Conservation (phyloP, 2,113 vertebrate genomes). For the Prolemur simus region DNA sequence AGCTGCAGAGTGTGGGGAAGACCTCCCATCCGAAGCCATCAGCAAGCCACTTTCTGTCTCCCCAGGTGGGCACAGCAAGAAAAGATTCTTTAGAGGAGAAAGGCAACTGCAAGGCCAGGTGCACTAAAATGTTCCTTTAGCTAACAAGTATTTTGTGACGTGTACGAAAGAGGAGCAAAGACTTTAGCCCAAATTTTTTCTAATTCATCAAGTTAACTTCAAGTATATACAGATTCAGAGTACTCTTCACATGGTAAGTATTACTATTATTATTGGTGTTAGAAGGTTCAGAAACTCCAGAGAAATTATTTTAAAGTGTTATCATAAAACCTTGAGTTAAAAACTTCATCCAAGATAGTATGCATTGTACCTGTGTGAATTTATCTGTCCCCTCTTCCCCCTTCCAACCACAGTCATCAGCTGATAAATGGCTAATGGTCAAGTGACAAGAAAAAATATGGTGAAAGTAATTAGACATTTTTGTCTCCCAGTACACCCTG, state of each 20-base stretch:
- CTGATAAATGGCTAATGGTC: neutral
- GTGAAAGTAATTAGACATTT: neutral
- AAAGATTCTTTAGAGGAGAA: neutral
- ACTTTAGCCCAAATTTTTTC: neutral
- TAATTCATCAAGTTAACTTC: conserved; percentile 41
- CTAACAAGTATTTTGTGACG: neutral
- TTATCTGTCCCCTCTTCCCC: too few relatives aligned
- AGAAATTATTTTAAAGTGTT: neutral
- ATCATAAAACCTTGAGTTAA: neutral
- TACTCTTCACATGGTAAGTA: neutral
- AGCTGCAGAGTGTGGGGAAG: neutral
- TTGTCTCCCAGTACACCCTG: neutral
- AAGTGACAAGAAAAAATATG: neutral
- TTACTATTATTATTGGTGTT: neutral
- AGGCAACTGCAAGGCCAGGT: neutral
- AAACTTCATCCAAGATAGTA: neutral
- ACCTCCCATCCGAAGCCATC: neutral
- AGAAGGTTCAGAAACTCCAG: neutral
- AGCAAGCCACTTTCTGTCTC: neutral
- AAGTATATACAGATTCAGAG: neutral
- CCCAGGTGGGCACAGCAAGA: neutral
- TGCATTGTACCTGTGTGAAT: too few relatives aligned
- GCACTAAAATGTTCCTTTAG: neutral
- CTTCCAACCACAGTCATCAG: neutral
- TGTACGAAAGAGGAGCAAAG: neutral